These are phyloP conservation scores for Mesodorylaimus sp. DNA, from an alignment of 2,888 invertebrate species.

Conservation along the genomic window DNA sequence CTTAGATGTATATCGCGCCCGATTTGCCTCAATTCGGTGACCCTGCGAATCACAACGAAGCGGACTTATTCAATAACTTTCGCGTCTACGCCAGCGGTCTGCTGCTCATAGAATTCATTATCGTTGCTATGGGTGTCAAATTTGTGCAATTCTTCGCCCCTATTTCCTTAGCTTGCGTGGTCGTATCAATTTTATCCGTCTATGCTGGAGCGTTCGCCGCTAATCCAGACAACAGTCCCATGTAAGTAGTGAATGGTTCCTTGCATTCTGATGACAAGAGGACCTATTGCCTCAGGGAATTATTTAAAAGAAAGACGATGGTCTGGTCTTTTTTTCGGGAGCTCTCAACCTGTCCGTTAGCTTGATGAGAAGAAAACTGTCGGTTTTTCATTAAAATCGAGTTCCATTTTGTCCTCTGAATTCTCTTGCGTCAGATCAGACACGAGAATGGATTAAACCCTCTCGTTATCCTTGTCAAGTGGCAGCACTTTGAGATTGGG, in stretches of 20 bases:
- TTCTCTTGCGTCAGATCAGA: too few species aligned
- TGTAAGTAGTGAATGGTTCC: background rate
- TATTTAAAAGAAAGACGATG: too few species aligned
- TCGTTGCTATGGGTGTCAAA: conserved; percentile 75
- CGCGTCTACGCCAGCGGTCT: conserved; percentile 82
- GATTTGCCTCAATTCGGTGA: conserved; percentile 55
- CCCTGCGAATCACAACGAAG: background rate
- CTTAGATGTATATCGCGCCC: conserved; percentile 85
- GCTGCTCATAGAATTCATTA: conserved; percentile 66
- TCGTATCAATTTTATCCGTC: conserved; percentile 81
- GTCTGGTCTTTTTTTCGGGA: too few species aligned
- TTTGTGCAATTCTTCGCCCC: conserved; percentile 98
- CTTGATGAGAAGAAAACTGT: too few species aligned
- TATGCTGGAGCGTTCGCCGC: conserved; percentile 88
- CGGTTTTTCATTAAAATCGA: too few species aligned
- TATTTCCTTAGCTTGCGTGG: conserved; percentile 82
- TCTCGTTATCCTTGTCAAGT: too few species aligned
- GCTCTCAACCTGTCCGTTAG: too few species aligned
- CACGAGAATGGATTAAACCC: too few species aligned
- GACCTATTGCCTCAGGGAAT: too few species aligned
- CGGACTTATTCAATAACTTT: conserved; percentile 80
- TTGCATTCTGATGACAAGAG: background rate
- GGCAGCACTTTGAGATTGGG: too few species aligned
- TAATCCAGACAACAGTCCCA: conserved; percentile 55
- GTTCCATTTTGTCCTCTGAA: too few species aligned